Base-by-base conservation (phyloP, 2,888 invertebrate species). In the Poecilus cupreus region DNA sequence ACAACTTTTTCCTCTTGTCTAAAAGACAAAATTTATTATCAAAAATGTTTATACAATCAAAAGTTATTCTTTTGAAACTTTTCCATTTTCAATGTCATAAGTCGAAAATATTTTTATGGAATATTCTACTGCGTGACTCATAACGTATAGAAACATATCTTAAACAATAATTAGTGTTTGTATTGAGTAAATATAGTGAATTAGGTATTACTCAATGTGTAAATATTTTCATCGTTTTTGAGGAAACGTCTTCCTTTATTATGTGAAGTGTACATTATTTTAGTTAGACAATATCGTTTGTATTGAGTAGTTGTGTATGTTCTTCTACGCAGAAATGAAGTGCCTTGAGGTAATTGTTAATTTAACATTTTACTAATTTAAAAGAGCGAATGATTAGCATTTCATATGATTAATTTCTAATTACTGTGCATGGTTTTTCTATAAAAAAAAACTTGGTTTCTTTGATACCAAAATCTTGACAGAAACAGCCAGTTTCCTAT, bases 51-150 rank as follows among this genome's bases (percentile, higher is more conserved):
- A 3, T 1, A 10, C 3, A 43, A 11, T 3, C 3, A n/a, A n/a
- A 2, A 43, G 10, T 10, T 3, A n/a, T 8, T 43, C 43, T 11
- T 5, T 39, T 13, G 11, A 3, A 60, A 60, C 24, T 13, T 60
- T 60, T 60, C 60, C 60, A 24, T 6, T 60, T 1, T 0, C 11
- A 26, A 4, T 24, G 24, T 60, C 10, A 24, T 22, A 6, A 18
- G 8, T 60, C n/a, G 26, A 26, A 60, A 60, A 2, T 43, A 3
- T 60, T 32, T 4, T 13, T 24, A 22, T 13, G 60, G 60, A 60
- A 60, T 60, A 26, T 60, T 60, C n/a, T 60, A 26, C 24, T 60
- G 4, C 51, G 2, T 60, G 60, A 60, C 24, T 60, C 60, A 60
- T 5, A 10, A 26, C 10, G 1, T 26, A 26, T n/a, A 60, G 4